Percentiles rank a stretch among this genome's conserved stretches.
Evolutionary conservation across 2,113 vertebrate genomes (phyloP).

Genomic region (Mormoops blainvillei): DNA sequence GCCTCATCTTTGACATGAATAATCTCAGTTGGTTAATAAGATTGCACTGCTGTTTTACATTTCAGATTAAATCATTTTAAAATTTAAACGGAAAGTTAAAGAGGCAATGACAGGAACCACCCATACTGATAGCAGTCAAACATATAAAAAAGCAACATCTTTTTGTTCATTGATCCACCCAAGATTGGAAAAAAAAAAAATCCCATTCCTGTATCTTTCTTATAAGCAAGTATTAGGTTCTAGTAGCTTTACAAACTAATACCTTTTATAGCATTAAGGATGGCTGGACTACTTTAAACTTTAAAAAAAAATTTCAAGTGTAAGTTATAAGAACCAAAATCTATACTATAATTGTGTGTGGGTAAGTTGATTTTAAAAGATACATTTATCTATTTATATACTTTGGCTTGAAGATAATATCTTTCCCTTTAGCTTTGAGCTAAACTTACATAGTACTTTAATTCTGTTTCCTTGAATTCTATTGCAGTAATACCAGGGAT

Average conservation of each 20-base stretch:
- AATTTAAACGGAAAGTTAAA: slow-evolving; percentile 15
- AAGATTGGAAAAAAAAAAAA: not conserved
- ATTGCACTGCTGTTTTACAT: slow-evolving; percentile 28
- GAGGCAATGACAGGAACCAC: not conserved
- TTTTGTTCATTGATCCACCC: not conserved
- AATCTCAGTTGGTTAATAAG: slow-evolving; percentile 9
- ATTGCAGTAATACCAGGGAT: not conserved
- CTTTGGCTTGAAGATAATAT: not conserved
- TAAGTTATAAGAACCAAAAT: slow-evolving; percentile 17
- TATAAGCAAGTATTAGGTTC: slow-evolving; percentile 10
- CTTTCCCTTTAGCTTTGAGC: slow-evolving; percentile 1
- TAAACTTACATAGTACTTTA: not conserved
- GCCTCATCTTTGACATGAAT: slow-evolving; percentile 26
- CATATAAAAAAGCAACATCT: not conserved
- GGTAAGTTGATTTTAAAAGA: slow-evolving; percentile 3
- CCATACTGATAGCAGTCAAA: not conserved
- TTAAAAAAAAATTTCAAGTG: not conserved
- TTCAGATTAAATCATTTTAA: slow-evolving; percentile 33
- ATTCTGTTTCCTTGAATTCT: not conserved
- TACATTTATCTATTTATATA: not conserved
- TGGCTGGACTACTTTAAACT: not conserved
- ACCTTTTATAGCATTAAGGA: not conserved
- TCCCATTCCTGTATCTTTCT: not conserved
- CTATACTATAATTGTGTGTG: not conserved
- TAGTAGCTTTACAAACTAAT: not conserved